A percentile compares a stretch with the other conserved stretches of the same genome.
Evolutionary conservation across 2,888 invertebrate species (phyloP).

Genomic region (Tridacna gigas): DNA sequence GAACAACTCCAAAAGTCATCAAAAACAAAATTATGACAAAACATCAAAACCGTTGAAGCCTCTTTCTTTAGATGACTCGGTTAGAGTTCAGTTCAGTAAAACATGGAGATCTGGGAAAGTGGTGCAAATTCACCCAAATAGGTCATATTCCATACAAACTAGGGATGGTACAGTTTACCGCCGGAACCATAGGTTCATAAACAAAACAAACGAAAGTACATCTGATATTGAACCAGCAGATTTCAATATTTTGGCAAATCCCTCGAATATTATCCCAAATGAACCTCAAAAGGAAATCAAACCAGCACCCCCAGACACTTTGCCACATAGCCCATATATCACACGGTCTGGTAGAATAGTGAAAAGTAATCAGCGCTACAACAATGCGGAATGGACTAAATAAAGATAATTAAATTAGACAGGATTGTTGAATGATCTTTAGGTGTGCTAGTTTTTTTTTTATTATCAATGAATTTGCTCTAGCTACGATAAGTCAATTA

Average conservation of each 20-base stretch:
- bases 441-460: too few relatives aligned
- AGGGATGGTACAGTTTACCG: too few relatives aligned
- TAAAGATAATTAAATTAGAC: too few relatives aligned
- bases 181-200: not conserved
- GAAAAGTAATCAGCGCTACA: conserved; percentile 8
- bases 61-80: not conserved
- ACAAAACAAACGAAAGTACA: not conserved
- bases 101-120: not conserved
- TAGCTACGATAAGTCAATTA: too few relatives aligned
- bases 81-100: conserved; percentile 11
- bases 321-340: not conserved
- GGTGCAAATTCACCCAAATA: not conserved
- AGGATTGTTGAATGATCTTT: too few relatives aligned
- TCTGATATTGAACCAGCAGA: not conserved
- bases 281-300: not conserved
- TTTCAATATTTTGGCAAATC: not conserved
- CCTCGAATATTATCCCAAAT: not conserved
- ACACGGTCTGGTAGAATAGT: conserved; percentile 17
- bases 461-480: too few relatives aligned
- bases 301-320: not conserved
- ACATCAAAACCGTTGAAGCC: conserved; percentile 9
- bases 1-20: not conserved
- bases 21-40: conserved; percentile 5
- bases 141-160: conserved; percentile 5
- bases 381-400: conserved; percentile 6